Percentiles rank a stretch among this genome's conserved stretches.
phyloP scores from a whole-genome alignment of 2,888 invertebrate genomes.

The Andricus quercusramuli region DNA sequence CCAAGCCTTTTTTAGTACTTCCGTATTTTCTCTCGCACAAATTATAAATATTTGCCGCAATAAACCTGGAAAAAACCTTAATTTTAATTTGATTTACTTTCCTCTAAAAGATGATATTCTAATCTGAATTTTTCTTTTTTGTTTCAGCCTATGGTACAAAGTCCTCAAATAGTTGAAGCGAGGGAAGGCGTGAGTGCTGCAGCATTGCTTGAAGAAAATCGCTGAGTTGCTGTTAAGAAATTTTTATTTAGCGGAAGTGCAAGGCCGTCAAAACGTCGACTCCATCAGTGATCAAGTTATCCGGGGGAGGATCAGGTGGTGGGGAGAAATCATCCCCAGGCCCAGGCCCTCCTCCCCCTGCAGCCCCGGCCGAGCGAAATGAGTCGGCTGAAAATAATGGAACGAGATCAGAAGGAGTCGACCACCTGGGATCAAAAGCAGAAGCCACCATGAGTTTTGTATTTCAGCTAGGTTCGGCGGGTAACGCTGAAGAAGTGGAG shows the following conservation, averaged over 20 bases:
- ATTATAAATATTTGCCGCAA: not conserved
- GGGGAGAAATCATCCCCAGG: constrained; percentile 71
- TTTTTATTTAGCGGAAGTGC: constrained; percentile 51
- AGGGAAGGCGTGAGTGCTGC: constrained; percentile 40
- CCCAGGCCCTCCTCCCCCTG: constrained; percentile 66
- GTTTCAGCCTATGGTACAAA: constrained; percentile 70
- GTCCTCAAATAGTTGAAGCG: constrained; percentile 71
- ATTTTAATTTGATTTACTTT: no score
- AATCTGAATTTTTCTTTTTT: constrained; percentile 45
- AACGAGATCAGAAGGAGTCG: constrained; percentile 39
- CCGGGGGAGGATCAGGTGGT: constrained; percentile 76
- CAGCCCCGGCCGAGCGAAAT: constrained; percentile 56
- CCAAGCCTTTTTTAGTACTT: constrained; percentile 48
- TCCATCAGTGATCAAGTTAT: constrained; percentile 78
- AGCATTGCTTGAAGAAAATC: constrained; percentile 14
- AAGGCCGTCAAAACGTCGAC: constrained; percentile 78
- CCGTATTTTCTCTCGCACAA: constrained; percentile 51
- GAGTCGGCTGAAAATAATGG: constrained; percentile 46
- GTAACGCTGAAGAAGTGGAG: constrained; percentile 22
- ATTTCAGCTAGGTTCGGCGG: constrained; percentile 65
- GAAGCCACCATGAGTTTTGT: constrained; percentile 74
- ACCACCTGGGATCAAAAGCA: constrained; percentile 50
- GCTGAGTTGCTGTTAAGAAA: constrained; percentile 39
- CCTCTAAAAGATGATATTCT: not conserved
- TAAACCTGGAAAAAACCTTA: not conserved